Base-by-base conservation (phyloP, 2,888 invertebrate genomes). In the Hemistola chrysoprasaria region DNA sequence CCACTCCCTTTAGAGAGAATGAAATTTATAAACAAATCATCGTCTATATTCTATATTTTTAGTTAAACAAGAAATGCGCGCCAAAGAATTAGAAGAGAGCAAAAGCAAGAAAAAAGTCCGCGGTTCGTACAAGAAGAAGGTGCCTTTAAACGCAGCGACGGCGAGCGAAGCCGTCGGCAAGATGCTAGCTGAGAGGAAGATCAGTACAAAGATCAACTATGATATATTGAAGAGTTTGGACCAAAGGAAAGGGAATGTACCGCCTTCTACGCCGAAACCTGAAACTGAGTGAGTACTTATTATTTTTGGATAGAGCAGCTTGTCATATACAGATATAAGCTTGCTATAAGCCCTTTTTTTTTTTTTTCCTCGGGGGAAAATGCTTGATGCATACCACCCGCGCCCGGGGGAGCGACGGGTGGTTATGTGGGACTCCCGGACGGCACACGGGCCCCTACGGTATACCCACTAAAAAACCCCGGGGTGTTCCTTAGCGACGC, bases 131-230 rank as follows among this genome's bases (percentile, higher is more conserved):
- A 91, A 91, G 59, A 92, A 92, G 65, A 92, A 93, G 57, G 86
- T 85, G 11, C 83, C 90, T 1, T 90, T 92, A 26, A 91, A 91
- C 22, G 93, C 94, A 0, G 93, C 94, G 0, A 92, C 93, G 0
- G 91, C 92, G 38, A 96, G 95, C 1, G 98, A 98, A 82, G 98
- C 98, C 0, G 97, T 99, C 28, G 97, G 97, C 72, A 98, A 97
- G 83, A 97, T 99, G 93, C 86, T 99, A 9, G 96, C 86, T 56
- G 98, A 98, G 73, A 98, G 98, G 82, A 96, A 96, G 71, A 95
- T 99, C 53, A 99, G 99, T 1, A 93, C 93, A 2, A 99, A 99
- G 90, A 98, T 99, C 38, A 98, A 99, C 82, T 99, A 99, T 69
- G 98, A 99, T 59, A 98, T 98, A 23, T 83, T 99, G 43, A 95